Evolutionary conservation across 2,797 vertebrate species (phyloP).

Genomic region (Anguilla pacifica): DNA sequence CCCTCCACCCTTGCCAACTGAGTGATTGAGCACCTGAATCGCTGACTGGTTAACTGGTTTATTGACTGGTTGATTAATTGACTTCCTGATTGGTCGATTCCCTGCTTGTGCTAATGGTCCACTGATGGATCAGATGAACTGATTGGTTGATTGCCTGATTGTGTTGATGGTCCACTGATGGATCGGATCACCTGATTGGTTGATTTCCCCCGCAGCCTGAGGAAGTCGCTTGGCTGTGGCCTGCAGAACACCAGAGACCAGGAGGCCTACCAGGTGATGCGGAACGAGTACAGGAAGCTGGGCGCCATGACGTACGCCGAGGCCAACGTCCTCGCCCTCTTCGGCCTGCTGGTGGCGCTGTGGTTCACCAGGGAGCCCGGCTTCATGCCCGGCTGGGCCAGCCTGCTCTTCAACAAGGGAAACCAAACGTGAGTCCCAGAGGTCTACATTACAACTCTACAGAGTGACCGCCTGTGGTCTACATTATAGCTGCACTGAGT

Average conservation of each 20-base stretch:
- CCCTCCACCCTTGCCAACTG: no score
- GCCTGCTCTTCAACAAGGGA: slow-evolving; percentile 68
- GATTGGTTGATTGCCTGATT: not conserved
- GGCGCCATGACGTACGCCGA: slow-evolving; percentile 85
- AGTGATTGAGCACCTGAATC: no score
- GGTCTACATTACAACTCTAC: not conserved
- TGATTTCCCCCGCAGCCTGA: slow-evolving; percentile 69
- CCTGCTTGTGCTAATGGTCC: no score
- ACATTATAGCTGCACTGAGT: no score
- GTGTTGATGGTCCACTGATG: not conserved
- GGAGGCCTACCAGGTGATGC: slow-evolving; percentile 76
- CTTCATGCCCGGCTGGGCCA: slow-evolving; percentile 89
- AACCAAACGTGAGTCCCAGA: slow-evolving; percentile 67
- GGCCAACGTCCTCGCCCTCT: slow-evolving; percentile 72
- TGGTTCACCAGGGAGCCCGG: slow-evolving; percentile 95
- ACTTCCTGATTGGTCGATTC: no score
- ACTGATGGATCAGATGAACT: not conserved
- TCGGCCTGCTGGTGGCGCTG: slow-evolving; percentile 78
- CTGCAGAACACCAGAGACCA: slow-evolving; percentile 53
- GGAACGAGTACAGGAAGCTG: slow-evolving; percentile 73
- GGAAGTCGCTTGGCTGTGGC: slow-evolving; percentile 81
- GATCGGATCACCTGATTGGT: not conserved
- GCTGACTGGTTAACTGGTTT: no score
- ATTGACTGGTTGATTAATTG: no score
- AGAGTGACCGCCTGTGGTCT: no score